phyloP scores from a whole-genome alignment of 1,140 invertebrate species.

The Telenomus remus region DNA sequence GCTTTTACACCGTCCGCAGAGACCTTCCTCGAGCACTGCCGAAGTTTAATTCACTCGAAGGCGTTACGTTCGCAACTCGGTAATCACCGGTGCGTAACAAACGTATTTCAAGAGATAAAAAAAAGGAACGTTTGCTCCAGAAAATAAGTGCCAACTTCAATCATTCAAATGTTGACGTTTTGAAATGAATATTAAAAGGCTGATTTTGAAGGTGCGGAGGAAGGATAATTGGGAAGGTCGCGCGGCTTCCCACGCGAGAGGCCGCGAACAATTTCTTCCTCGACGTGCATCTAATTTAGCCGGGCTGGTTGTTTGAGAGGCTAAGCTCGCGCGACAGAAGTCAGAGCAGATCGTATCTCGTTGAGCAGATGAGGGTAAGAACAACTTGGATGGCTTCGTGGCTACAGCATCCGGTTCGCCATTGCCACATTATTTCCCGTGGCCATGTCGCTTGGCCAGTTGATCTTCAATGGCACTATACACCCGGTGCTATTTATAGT shows the following conservation, averaged over 20 bases:
- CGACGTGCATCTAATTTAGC: not conserved
- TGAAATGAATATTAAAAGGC: no score
- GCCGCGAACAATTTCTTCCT: not conserved
- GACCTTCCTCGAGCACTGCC: slow-evolving; percentile 43
- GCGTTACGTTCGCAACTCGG: slow-evolving; percentile 49
- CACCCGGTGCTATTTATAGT: slow-evolving; percentile 59
- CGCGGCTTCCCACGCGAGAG: not conserved
- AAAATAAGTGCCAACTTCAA: no score
- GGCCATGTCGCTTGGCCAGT: slow-evolving; percentile 53
- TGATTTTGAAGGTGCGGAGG: no score
- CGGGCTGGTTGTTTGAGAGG: not conserved
- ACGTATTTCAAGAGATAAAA: slow-evolving; percentile 5
- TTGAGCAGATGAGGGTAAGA: slow-evolving; percentile 58
- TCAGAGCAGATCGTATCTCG: slow-evolving; percentile 63
- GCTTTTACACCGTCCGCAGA: slow-evolving; percentile 58
- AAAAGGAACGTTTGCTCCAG: slow-evolving; percentile 27
- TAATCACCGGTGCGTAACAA: slow-evolving; percentile 57
- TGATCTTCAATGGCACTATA: slow-evolving; percentile 60
- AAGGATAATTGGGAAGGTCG: slow-evolving; percentile 6
- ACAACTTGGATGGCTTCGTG: slow-evolving; percentile 62
- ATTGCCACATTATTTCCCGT: slow-evolving; percentile 67
- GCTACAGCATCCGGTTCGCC: slow-evolving; percentile 65
- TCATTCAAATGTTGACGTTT: no score
- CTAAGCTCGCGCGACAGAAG: slow-evolving; percentile 50
- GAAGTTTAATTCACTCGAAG: slow-evolving; percentile 60